Percentiles rank a stretch among this genome's conserved stretches.
These are phyloP conservation scores for Oxyruncus cristatus DNA, from an alignment of 2,113 vertebrate genomes.

Conservation along the genomic window DNA sequence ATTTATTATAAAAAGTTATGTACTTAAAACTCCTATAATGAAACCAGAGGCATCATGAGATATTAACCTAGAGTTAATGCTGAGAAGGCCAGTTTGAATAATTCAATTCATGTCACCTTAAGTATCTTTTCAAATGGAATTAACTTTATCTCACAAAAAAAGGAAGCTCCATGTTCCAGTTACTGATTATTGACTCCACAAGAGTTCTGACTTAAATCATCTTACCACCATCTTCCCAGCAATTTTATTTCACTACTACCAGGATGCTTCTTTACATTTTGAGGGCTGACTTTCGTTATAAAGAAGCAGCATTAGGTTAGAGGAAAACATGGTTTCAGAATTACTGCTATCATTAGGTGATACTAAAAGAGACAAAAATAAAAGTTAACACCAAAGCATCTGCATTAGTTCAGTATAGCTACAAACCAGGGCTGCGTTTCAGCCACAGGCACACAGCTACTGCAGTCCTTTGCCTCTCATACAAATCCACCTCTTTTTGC, in stretches of 20 bases:
- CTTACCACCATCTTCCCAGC: conserved; percentile 7
- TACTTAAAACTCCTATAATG: conserved; percentile 73
- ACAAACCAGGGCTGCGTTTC: background rate
- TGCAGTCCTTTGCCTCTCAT: background rate
- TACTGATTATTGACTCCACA: conserved; percentile 62
- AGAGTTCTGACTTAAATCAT: conserved; percentile 63
- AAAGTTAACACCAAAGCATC: background rate
- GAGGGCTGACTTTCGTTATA: background rate
- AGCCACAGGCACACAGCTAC: background rate
- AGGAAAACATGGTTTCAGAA: conserved; percentile 9
- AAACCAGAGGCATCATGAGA: conserved; percentile 70
- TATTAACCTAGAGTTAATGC: conserved; percentile 73
- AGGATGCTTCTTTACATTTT: conserved; percentile 34
- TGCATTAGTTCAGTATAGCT: background rate
- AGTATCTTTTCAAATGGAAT: conserved; percentile 74
- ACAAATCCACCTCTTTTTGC: background rate
- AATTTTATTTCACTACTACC: conserved; percentile 15
- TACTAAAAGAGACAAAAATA: background rate
- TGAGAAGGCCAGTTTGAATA: conserved; percentile 71
- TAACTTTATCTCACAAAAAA: conserved; percentile 68
- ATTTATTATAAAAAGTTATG: conserved; percentile 77
- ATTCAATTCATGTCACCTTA: conserved; percentile 72
- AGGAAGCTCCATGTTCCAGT: conserved; percentile 55
- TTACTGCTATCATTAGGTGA: background rate
- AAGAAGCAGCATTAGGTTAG: background rate